Evolutionary conservation across 2,888 invertebrate genomes (phyloP).

Genomic region (Pogonocherus hispidulus): DNA sequence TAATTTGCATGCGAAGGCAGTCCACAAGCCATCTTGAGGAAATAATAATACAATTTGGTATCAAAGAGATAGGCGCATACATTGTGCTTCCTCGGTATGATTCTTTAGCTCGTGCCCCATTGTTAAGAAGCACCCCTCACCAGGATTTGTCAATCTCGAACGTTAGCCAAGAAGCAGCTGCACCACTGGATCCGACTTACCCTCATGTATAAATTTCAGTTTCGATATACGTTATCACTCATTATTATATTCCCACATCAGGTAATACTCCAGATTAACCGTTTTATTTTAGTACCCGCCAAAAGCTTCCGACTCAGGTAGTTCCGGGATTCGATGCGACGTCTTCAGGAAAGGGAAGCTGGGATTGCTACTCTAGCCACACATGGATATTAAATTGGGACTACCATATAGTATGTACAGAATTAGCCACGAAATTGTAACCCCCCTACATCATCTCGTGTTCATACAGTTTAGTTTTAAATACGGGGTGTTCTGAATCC

Average conservation of each 20-base stretch:
- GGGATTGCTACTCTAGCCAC: constrained; percentile 15
- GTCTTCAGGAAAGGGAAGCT: constrained; percentile 33
- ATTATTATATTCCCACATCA: constrained; percentile 59
- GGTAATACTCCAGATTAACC: constrained; percentile 56
- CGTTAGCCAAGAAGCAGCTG: constrained; percentile 47
- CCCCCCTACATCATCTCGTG: too few species aligned
- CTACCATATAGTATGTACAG: too few species aligned
- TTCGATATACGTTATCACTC: constrained; percentile 41
- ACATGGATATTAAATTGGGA: background rate
- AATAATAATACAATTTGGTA: constrained; percentile 39
- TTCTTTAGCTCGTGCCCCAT: constrained; percentile 54
- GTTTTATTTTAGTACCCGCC: constrained; percentile 61
- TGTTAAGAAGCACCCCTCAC: constrained; percentile 47
- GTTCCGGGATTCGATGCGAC: constrained; percentile 53
- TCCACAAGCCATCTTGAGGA: constrained; percentile 39
- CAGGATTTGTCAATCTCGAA: constrained; percentile 50
- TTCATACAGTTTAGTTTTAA: too few species aligned
- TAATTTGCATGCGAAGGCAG: constrained; percentile 3
- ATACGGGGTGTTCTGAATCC: too few species aligned
- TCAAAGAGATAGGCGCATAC: constrained; percentile 44
- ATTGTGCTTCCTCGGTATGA: constrained; percentile 42
- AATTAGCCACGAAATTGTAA: too few species aligned
- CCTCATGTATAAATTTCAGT: constrained; percentile 47
- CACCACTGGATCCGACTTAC: constrained; percentile 39
- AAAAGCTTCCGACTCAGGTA: constrained; percentile 65